A percentile compares a stretch with the other conserved stretches of the same genome.
These are phyloP conservation scores for Mus musculus DNA, from an alignment of 2,113 vertebrate genomes.

Conservation along the genomic window DNA sequence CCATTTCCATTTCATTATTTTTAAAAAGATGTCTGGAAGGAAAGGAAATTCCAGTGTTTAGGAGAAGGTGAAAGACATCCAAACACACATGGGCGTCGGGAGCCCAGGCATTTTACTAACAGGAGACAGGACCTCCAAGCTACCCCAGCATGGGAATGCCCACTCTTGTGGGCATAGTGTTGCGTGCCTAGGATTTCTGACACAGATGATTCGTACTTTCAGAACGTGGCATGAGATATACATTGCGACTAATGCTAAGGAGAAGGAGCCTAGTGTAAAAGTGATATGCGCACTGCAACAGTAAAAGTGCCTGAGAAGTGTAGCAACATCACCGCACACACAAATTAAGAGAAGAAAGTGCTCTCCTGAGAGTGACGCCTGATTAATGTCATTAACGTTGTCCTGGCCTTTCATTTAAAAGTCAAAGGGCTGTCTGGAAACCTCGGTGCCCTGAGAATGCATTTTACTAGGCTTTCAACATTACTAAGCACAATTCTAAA, in stretches of 20 bases:
- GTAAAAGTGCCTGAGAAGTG: background rate
- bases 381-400: conserved; percentile 42
- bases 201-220: background rate
- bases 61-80: background rate
- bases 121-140: background rate
- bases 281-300: background rate
- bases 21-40: background rate
- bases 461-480: conserved; percentile 72
- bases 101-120: background rate
- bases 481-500: conserved; percentile 56
- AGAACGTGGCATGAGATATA: background rate
- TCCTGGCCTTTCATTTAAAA: conserved; percentile 59
- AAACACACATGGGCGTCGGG: background rate
- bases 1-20: background rate
- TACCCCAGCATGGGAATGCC: background rate
- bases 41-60: background rate
- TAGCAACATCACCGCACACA: background rate
- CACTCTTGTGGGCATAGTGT: background rate
- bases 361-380: conserved; percentile 27
- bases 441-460: conserved; percentile 41
- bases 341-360: conserved; percentile 66
- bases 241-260: background rate
- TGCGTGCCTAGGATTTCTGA: background rate
- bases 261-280: background rate
- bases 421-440: conserved; percentile 42